phyloP scores from a whole-genome alignment of 2,888 invertebrate genomes.

The Trichogramma dendrolimi region DNA sequence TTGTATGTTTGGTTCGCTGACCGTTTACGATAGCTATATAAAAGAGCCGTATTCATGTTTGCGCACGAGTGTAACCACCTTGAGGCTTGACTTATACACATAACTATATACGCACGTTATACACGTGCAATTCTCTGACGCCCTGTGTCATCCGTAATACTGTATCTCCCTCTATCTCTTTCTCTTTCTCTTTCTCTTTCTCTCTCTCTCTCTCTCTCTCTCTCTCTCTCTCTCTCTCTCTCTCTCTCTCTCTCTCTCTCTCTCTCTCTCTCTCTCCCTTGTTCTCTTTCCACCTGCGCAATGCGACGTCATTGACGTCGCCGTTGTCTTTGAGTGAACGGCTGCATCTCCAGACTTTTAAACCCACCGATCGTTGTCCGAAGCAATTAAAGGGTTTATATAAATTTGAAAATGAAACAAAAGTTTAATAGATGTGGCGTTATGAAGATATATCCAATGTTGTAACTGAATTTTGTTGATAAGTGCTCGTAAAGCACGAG shows the following conservation, averaged over 20 bases:
- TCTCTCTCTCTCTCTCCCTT: neutral
- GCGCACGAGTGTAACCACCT: conserved; percentile 11
- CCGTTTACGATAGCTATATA: neutral
- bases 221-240: conserved; percentile 9
- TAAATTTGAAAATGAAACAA: no score
- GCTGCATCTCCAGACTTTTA: no score
- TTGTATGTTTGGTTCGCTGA: conserved; percentile 21
- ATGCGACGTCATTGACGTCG: conserved; percentile 25
- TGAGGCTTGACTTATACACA: neutral
- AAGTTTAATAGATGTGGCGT: no score
- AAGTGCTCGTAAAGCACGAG: no score
- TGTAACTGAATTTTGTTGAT: no score
- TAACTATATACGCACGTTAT: neutral
- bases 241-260: conserved; percentile 7
- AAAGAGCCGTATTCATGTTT: conserved; percentile 2
- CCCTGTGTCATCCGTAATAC: conserved; percentile 3
- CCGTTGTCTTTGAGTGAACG: neutral
- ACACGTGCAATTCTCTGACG: neutral
- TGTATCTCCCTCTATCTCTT: neutral
- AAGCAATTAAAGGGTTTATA: no score
- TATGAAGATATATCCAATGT: no score
- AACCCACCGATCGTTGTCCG: no score
- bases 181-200: conserved; percentile 4
- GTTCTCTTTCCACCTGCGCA: conserved; percentile 26
- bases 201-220: conserved; percentile 7